phyloP scores from a whole-genome alignment of 1,140 invertebrate species.

The Pemphigus obesinymphae region DNA sequence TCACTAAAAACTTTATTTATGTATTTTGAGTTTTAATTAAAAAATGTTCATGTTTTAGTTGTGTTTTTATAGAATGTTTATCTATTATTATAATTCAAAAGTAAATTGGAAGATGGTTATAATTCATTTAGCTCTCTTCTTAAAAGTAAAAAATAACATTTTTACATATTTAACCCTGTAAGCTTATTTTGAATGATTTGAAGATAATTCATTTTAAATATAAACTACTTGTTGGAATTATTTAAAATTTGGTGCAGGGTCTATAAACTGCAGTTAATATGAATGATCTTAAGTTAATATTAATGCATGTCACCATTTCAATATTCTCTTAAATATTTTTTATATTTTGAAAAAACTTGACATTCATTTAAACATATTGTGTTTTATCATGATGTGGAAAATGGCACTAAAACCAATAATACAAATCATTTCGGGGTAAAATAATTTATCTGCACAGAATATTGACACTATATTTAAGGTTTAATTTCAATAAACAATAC shows the following conservation, averaged over 20 bases:
- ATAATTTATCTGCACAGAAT: neutral
- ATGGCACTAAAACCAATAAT: neutral
- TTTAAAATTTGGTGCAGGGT: slow-evolving; percentile 20
- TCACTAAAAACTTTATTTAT: neutral
- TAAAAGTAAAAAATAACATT: neutral
- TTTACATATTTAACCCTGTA: neutral
- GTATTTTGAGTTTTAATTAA: neutral
- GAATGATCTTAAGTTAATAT: neutral
- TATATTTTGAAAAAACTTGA: neutral
- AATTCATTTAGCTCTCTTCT: neutral
- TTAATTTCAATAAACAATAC: neutral
- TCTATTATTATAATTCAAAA: neutral
- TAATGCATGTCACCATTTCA: neutral
- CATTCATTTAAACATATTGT: neutral
- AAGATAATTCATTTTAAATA: neutral
- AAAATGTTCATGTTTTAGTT: neutral
- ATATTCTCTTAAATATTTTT: neutral
- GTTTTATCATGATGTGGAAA: neutral
- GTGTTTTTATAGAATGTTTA: neutral
- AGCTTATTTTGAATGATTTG: neutral
- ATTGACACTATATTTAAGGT: neutral
- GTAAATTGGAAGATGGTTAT: neutral
- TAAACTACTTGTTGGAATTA: neutral
- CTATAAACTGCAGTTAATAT: neutral
- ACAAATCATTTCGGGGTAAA: neutral